These are phyloP conservation scores for Axea sp. DNA, from an alignment of 2,888 invertebrate genomes.

Conservation along the genomic window DNA sequence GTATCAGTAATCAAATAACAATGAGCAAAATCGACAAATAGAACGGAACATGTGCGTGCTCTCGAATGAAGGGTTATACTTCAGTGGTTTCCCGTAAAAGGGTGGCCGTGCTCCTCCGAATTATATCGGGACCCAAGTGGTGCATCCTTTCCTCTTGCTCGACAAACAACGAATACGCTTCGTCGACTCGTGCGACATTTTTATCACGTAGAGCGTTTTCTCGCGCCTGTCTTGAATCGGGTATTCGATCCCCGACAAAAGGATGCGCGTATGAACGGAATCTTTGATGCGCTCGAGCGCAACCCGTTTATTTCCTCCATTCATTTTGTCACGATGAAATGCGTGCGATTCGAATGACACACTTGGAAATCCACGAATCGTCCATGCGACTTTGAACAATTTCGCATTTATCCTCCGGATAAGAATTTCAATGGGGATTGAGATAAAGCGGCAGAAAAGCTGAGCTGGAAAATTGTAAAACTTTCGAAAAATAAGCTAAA, in stretches of 20 bases:
- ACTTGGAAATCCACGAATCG: no score
- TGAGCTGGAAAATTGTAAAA: no score
- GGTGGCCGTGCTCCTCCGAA: conserved; percentile 32
- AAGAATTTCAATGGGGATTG: no score
- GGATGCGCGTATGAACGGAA: conserved; percentile 16
- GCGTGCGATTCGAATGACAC: no score
- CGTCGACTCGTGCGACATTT: conserved; percentile 20
- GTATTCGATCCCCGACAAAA: conserved; percentile 15
- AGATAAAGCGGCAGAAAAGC: no score
- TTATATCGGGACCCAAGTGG: conserved; percentile 24
- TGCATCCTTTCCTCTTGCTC: conserved; percentile 9
- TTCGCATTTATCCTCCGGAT: no score
- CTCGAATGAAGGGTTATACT: conserved; percentile 69
- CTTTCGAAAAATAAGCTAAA: no score
- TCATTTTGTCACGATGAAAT: conserved; percentile 26
- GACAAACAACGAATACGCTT: conserved; percentile 1
- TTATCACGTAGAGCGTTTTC: conserved; percentile 43
- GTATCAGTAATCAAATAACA: conserved; percentile 54
- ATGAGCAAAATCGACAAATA: conserved; percentile 50
- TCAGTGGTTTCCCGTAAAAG: conserved; percentile 63
- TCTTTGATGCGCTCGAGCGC: conserved; percentile 20
- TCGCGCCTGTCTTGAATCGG: conserved; percentile 30
- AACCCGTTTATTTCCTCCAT: conserved; percentile 15
- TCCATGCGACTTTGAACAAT: no score
- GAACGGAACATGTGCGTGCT: conserved; percentile 57